Conservation (phyloP, 2,113 vertebrate genomes). For the Neolamprologus cancellatus region DNA sequence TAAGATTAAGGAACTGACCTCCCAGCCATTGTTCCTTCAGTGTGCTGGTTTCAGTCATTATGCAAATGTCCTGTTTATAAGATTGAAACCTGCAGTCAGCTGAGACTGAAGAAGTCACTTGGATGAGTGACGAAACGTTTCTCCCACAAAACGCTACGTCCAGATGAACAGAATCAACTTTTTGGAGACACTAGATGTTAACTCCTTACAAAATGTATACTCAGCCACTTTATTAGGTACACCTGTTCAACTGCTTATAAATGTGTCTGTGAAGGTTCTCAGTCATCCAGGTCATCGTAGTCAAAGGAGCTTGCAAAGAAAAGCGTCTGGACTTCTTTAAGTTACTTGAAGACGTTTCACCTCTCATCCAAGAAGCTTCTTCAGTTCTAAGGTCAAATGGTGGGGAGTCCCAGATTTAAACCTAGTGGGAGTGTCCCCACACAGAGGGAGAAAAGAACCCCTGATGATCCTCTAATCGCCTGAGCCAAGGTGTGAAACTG, state of each 20-base stretch:
- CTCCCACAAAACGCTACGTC: neutral
- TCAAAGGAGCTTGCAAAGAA: too few species aligned
- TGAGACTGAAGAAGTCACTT: neutral
- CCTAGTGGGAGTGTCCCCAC: too few species aligned
- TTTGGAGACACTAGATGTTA: neutral
- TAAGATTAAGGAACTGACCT: neutral
- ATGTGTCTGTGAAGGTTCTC: too few species aligned
- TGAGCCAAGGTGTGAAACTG: too few species aligned
- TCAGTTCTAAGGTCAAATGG: too few species aligned
- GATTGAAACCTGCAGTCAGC: neutral
- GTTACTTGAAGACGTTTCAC: too few species aligned
- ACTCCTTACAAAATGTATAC: neutral
- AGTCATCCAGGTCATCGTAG: too few species aligned
- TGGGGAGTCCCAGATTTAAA: too few species aligned
- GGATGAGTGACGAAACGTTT: fast-evolving
- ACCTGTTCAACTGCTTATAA: neutral
- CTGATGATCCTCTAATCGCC: too few species aligned
- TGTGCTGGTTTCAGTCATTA: neutral
- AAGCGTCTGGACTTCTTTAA: too few species aligned
- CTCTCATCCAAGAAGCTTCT: too few species aligned
- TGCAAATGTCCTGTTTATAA: neutral
- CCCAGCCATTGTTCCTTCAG: neutral
- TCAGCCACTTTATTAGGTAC: neutral
- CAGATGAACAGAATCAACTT: neutral
- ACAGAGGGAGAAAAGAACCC: too few species aligned